Percentiles rank a stretch among this genome's conserved stretches.
Conservation (phyloP, 2,113 vertebrate genomes). For the Sakesphorus luctuosus region DNA sequence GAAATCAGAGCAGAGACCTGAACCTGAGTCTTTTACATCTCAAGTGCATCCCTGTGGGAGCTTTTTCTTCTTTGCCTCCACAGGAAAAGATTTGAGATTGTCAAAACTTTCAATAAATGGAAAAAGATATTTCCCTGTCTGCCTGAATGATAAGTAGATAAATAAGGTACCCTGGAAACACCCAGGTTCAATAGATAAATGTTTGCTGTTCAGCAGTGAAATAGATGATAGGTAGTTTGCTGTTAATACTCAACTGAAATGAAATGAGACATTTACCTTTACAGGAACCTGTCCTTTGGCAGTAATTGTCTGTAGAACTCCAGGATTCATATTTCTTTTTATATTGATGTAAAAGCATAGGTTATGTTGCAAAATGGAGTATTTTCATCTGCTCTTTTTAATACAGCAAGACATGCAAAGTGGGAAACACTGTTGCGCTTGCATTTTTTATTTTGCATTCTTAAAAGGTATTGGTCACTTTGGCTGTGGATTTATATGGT, state of each 20-base stretch:
- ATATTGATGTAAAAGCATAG: not conserved
- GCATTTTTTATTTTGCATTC: not conserved
- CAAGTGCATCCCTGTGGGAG: not conserved
- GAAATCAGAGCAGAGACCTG: not conserved
- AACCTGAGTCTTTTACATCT: not conserved
- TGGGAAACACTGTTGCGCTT: not conserved
- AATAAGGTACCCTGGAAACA: not conserved
- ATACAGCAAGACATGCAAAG: not conserved
- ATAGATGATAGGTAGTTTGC: not conserved
- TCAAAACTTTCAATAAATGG: not conserved
- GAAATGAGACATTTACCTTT: conserved; percentile 5
- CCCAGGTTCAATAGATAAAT: not conserved
- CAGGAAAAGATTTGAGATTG: not conserved
- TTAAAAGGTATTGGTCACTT: not conserved
- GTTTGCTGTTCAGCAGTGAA: not conserved
- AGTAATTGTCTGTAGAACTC: not conserved
- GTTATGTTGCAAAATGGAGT: not conserved
- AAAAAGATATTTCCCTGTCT: not conserved
- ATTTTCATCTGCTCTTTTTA: not conserved
- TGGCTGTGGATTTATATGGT: not conserved
- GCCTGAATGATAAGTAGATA: not conserved
- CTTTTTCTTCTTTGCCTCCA: not conserved
- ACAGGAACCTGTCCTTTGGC: not conserved
- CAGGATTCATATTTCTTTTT: not conserved
- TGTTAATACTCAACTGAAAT: not conserved